Conservation (phyloP, 2,113 vertebrate genomes). For the Notothenia rossii region DNA sequence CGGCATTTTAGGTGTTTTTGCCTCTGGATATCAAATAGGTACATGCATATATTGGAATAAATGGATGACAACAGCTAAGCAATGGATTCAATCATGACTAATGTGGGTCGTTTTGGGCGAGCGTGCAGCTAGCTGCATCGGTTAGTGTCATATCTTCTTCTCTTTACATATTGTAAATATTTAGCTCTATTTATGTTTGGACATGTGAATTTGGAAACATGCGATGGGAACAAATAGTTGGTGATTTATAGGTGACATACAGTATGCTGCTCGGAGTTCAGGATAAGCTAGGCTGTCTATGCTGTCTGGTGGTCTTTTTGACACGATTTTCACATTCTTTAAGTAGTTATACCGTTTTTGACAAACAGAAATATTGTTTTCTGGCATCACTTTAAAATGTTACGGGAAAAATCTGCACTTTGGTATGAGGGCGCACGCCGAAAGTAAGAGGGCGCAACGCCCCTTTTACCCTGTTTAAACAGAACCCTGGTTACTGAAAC, state of each 20-base stretch:
- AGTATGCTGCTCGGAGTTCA: neutral
- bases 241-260: neutral
- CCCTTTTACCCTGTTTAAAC: too few species aligned
- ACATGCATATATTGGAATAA: neutral
- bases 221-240: neutral
- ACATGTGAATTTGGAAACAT: slow-evolving; percentile 2
- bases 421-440: too few species aligned
- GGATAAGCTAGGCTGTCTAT: too few species aligned
- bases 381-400: too few species aligned
- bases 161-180: neutral
- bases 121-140: neutral
- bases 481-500: too few species aligned
- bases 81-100: neutral
- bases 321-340: too few species aligned
- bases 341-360: too few species aligned
- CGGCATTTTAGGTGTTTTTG: neutral
- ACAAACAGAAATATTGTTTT: too few species aligned
- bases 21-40: neutral
- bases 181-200: neutral
- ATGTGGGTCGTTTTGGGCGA: neutral
- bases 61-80: neutral
- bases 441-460: too few species aligned
- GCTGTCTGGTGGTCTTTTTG: too few species aligned
- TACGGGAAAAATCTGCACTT: too few species aligned
- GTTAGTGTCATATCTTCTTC: neutral